Conservation (phyloP, 2,888 invertebrate genomes). For the Orthosia gothica region DNA sequence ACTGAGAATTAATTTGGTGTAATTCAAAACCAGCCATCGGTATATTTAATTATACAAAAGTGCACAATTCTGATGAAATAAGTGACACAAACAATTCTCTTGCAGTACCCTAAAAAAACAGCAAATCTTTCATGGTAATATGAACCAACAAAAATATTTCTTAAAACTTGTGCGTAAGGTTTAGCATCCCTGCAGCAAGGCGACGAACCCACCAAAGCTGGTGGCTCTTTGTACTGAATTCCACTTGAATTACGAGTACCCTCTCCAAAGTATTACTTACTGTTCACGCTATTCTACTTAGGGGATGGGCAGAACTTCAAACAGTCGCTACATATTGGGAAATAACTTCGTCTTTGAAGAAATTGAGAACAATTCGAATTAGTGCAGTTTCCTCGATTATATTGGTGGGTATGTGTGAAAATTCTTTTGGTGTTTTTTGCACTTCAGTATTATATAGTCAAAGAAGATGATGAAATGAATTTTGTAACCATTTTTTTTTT, state of each 20-base stretch:
- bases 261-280: constrained; percentile 66
- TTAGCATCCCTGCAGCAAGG: constrained; percentile 52
- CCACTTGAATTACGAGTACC: constrained; percentile 69
- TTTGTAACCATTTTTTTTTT: too few species aligned
- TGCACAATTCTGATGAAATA: too few species aligned
- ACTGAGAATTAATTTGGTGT: too few species aligned
- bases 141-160: not conserved
- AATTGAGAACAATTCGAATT: constrained; percentile 34
- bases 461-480: too few species aligned
- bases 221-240: constrained; percentile 66
- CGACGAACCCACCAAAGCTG: constrained; percentile 55
- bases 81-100: too few species aligned
- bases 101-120: too few species aligned
- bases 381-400: constrained; percentile 15
- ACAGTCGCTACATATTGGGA: constrained; percentile 45
- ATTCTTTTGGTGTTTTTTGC: not conserved
- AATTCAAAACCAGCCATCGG: too few species aligned
- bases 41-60: too few species aligned
- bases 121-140: too few species aligned
- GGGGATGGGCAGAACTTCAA: constrained; percentile 54
- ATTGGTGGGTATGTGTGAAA: not conserved
- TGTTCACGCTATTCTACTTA: constrained; percentile 55
- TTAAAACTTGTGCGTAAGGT: constrained; percentile 17
- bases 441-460: not conserved
- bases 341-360: constrained; percentile 24